Percentiles rank a stretch among this genome's conserved stretches.
phyloP scores from a whole-genome alignment of 2,113 vertebrate genomes.

The Orcinus orca region DNA sequence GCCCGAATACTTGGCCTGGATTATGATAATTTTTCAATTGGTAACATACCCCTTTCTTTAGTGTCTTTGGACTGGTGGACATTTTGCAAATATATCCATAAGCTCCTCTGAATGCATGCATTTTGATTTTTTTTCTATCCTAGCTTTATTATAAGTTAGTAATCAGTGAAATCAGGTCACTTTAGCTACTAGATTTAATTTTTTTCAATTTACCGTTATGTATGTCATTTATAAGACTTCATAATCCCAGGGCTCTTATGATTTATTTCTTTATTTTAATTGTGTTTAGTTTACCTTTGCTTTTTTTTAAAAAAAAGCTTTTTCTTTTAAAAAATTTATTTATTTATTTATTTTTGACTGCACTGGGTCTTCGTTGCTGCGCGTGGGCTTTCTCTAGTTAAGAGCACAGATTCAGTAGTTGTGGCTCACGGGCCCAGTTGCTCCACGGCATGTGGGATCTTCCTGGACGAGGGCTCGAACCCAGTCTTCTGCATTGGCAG shows the following conservation, averaged over 20 bases:
- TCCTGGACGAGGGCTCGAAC: no score
- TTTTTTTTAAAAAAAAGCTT: no score
- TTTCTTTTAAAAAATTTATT: no score
- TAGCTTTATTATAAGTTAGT: not conserved
- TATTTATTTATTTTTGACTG: no score
- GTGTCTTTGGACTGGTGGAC: constrained; percentile 11
- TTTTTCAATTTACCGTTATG: not conserved
- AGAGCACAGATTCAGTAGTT: no score
- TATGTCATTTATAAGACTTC: not conserved
- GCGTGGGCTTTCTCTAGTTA: no score
- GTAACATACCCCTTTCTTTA: constrained; percentile 56
- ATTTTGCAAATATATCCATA: constrained; percentile 42
- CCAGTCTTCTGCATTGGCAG: no score
- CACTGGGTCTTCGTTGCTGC: no score
- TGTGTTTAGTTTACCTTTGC: not conserved
- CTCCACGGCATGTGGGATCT: no score
- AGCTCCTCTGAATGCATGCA: not conserved
- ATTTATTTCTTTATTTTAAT: constrained; percentile 6
- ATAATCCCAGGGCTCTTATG: not conserved
- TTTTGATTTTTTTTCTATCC: not conserved
- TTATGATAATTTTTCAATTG: constrained; percentile 62
- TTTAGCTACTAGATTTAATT: not conserved
- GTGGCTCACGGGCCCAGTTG: no score
- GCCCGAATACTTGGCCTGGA: constrained; percentile 55
- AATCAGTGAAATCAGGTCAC: not conserved